Base-by-base conservation (phyloP, 1,140 invertebrate species). In the Popillia japonica region DNA sequence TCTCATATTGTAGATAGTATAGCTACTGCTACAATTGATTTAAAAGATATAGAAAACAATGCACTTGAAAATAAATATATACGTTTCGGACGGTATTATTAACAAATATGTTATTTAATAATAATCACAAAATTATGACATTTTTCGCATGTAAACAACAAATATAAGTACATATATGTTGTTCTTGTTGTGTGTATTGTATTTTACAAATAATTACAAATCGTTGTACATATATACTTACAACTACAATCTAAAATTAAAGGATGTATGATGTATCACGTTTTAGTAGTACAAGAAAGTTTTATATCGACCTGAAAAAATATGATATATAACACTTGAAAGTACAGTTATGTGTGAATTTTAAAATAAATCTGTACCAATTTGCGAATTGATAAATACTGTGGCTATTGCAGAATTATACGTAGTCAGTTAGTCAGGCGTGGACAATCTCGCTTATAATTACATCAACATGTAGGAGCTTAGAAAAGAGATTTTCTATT, bases 181-280 rank as follows among this genome's bases (percentile, higher is more conserved):
- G 14, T 55, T 68, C 11, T 27, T 27, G 22, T 68, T 34, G 22
- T 68, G 27, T 48, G 10, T 17, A 14, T 10, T 48, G 44, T 68
- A 68, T 68, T 27, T 22, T 68, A 68, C 61, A 68, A 68, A 68
- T 68, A 68, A 68, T 68, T 68, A 68, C 61, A 68, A 68, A 68
- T 68, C 61, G 61, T 68, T 68, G 61, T 68, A 61, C 59, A 22
- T 61, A 68, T 23, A 11, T 27, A 68, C 20, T 55, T 68, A 68
- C 8, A 68, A 7, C 27, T 10, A 27, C 11, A 68, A 11, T 68
- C 14, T 68, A 23, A 68, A 27, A 68, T 6, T 9, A 48, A 55
- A 55, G 14, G n/a, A 68, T 61, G n/a, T 20, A 34, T n/a, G 59
- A 61, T 27, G 61, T 68, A 68, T 34, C 61, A 23, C 61, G 61